These are phyloP conservation scores for Fulica atra DNA, from an alignment of 2,113 vertebrate species.

Conservation along the genomic window DNA sequence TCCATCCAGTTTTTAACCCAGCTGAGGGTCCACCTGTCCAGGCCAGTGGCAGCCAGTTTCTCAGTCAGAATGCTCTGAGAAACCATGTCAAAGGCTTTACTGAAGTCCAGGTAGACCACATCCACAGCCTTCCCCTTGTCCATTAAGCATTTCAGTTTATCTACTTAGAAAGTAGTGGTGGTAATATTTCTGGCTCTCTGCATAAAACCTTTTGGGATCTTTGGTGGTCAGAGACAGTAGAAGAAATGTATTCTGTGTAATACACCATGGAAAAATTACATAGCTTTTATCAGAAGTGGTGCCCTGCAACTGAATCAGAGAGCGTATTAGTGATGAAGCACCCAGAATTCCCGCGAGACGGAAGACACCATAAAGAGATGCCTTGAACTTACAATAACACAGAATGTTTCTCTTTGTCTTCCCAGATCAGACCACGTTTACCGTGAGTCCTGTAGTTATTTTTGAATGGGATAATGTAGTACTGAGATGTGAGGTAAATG, in stretches of 20 bases:
- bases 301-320: not conserved
- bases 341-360: not conserved
- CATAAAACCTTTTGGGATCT: not conserved
- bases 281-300: not conserved
- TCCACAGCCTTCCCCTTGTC: too few relatives aligned
- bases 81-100: too few relatives aligned
- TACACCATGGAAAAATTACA: not conserved
- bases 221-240: not conserved
- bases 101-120: too few relatives aligned
- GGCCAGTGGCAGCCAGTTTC: too few relatives aligned
- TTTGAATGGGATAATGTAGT: slow-evolving; percentile 71
- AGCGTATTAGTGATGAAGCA: not conserved
- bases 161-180: not conserved
- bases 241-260: not conserved
- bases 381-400: not conserved
- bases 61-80: too few relatives aligned
- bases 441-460: slow-evolving; percentile 31
- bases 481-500: slow-evolving; percentile 59
- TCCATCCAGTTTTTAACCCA: too few relatives aligned
- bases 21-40: too few relatives aligned
- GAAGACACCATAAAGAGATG: not conserved
- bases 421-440: slow-evolving; percentile 66
- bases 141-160: not conserved
- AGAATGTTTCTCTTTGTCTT: slow-evolving; percentile 8
- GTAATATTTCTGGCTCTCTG: not conserved